Percentiles rank a stretch among this genome's conserved stretches.
Evolutionary conservation across 2,797 vertebrate genomes (phyloP).

Genomic region (Poecilia wingei): DNA sequence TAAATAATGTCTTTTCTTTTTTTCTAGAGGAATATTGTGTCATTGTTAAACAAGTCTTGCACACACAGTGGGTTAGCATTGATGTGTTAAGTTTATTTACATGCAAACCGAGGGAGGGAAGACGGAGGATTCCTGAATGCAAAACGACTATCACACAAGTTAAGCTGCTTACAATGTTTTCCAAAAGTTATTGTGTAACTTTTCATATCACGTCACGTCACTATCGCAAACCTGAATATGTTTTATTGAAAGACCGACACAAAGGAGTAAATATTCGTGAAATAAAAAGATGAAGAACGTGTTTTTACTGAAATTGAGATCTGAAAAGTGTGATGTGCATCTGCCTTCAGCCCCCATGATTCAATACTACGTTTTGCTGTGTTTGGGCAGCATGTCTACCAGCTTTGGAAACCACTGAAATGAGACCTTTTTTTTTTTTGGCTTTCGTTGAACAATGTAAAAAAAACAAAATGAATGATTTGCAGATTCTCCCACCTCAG

Average conservation of each 20-base stretch:
- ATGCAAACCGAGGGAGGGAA: neutral
- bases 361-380: neutral
- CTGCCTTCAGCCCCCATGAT: neutral
- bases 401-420: neutral
- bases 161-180: neutral
- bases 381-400: neutral
- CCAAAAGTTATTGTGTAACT: neutral
- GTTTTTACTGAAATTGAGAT: neutral
- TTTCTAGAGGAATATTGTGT: slow-evolving; percentile 27
- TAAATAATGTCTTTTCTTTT: slow-evolving; percentile 48
- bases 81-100: slow-evolving; percentile 1
- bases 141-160: neutral
- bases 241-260: neutral
- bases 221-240: neutral
- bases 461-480: neutral
- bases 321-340: neutral
- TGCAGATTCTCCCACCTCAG: neutral
- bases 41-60: slow-evolving; percentile 29
- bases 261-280: neutral
- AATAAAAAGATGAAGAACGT: neutral
- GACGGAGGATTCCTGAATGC: neutral
- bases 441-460: neutral
- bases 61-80: slow-evolving; percentile 24
- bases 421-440: neutral
- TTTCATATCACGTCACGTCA: neutral